Percentiles rank a stretch among this genome's conserved stretches.
Conservation (phyloP, 2,797 vertebrate species). For the Gymnocypris eckloni region DNA sequence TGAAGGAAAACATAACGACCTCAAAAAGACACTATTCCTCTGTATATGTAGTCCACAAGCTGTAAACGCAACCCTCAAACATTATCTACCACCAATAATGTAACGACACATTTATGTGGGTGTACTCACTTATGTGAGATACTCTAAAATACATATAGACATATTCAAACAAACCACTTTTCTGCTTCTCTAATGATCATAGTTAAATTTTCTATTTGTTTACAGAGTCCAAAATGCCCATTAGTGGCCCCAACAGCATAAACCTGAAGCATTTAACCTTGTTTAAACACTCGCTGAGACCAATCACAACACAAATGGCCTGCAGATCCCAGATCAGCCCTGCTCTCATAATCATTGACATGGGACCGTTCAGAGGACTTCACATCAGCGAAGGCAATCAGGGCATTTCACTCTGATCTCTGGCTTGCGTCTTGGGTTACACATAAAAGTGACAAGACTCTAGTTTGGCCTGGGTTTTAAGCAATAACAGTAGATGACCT, state of each 20-base stretch:
- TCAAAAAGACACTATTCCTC: not conserved
- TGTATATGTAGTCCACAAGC: not conserved
- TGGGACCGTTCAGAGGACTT: constrained; percentile 1
- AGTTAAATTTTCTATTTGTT: too few species aligned
- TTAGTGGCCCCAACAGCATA: too few species aligned
- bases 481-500: too few species aligned
- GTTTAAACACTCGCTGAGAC: constrained; percentile 30
- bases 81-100: not conserved
- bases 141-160: too few species aligned
- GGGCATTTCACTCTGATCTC: constrained; percentile 20
- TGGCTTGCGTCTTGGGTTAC: constrained; percentile 34
- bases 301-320: constrained; percentile 14
- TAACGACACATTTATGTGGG: not conserved
- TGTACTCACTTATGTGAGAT: too few species aligned
- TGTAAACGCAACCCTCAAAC: not conserved
- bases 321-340: constrained; percentile 7
- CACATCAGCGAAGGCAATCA: not conserved
- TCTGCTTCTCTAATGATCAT: too few species aligned
- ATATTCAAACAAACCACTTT: too few species aligned
- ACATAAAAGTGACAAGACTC: constrained; percentile 13
- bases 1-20: not conserved
- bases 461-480: not conserved
- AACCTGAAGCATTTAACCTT: too few species aligned
- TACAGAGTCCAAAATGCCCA: constrained; percentile 40
- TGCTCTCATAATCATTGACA: constrained; percentile 2